phyloP scores from a whole-genome alignment of 2,797 vertebrate genomes.

The Protonibea diacanthus region DNA sequence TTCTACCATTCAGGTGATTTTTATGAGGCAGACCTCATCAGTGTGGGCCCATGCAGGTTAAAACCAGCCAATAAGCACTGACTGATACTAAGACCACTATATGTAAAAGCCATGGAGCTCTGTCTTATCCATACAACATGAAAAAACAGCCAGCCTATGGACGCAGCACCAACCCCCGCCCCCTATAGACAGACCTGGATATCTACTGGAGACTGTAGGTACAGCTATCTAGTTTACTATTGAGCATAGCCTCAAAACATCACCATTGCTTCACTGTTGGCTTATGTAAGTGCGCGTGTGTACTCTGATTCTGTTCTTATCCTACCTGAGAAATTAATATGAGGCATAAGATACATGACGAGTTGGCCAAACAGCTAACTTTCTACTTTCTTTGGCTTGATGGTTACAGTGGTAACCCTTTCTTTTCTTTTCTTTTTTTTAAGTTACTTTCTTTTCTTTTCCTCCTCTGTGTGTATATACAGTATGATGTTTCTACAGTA shows the following conservation, averaged over 20 bases:
- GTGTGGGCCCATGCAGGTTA: conserved; percentile 47
- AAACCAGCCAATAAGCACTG: conserved; percentile 39
- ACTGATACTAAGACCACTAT: conserved; percentile 28
- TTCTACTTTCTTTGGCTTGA: conserved; percentile 24
- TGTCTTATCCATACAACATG: conserved; percentile 34
- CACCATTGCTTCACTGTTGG: conserved; percentile 58
- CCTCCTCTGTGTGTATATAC: conserved; percentile 71
- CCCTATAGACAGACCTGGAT: conserved; percentile 49
- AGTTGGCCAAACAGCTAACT: conserved; percentile 45
- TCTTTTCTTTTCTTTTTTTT: background rate
- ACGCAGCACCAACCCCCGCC: conserved; percentile 46
- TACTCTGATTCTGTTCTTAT: conserved; percentile 42
- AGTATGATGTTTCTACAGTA: conserved; percentile 74
- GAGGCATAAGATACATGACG: conserved; percentile 54
- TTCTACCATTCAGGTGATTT: conserved; percentile 25
- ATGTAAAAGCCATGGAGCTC: conserved; percentile 67
- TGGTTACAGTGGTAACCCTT: conserved; percentile 60
- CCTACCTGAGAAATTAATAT: conserved; percentile 45
- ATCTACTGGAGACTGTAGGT: conserved; percentile 61
- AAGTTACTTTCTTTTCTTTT: conserved; percentile 23
- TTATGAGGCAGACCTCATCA: conserved; percentile 8
- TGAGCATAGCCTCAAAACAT: conserved; percentile 64
- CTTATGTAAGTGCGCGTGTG: conserved; percentile 56
- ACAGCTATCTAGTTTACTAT: conserved; percentile 57
- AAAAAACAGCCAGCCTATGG: conserved; percentile 58